Base-by-base conservation (phyloP, 1,140 invertebrate genomes). In the Galendromus occidentalis region DNA sequence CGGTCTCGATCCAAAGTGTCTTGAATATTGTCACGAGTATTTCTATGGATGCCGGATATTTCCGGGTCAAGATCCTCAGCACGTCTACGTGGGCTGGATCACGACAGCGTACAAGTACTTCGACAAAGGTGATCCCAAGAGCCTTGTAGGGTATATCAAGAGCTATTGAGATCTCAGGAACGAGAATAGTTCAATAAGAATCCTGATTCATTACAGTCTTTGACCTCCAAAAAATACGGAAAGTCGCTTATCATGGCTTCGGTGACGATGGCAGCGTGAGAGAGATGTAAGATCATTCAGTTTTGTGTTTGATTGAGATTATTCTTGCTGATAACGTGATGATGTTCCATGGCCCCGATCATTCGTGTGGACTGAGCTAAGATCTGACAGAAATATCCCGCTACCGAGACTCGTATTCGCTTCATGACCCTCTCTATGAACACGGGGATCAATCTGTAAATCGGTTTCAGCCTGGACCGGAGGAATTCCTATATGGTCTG, bases 11-110 rank as follows among this genome's bases (percentile, higher is more conserved):
- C 77, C 82, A 0, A 87, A 89, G 64, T 91, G 87, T 72, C 77
- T 96, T 41, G 92, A 91, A 73, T 76, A 93, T 7, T 91, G 97
- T 72, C 93, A 98, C 74, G 94, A 98, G 77, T 98, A 97, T 76
- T 96, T 93, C 76, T 98, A 95, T 73, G 91, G 90, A 18, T 78
- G 85, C 12, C 75, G 91, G 64, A 88, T 96, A 64, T 96, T 90
- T 73, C 70, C 70, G 17, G 75, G 75, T 28, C 94, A 98, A 79
- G 95, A 99, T 76, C 93, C 94, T 0, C 86, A 87, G 0, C 91
- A 97, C 72, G 87, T 95, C 25, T 98, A 91, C 75, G 86, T 98
- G 2, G 96, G 96, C n/a, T 99, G 95, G 96, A 92, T 98, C 12
- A 98, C 93, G 0, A 92, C 94, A 0, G 91, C 95, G 72, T 99